These are phyloP conservation scores for Agrypnia vestita DNA, from an alignment of 1,140 invertebrate genomes.

Conservation along the genomic window DNA sequence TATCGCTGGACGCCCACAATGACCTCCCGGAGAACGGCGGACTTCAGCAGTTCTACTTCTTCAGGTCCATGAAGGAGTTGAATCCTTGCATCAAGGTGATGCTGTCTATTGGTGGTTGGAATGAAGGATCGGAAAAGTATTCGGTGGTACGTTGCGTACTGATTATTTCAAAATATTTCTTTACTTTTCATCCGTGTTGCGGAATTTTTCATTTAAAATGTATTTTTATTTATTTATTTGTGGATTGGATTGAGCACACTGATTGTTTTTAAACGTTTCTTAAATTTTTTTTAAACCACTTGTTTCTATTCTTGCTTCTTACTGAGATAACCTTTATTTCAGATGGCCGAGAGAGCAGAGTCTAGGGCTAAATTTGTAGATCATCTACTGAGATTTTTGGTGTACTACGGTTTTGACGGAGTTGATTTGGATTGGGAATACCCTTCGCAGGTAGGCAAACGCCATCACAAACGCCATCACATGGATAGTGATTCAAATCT, in stretches of 20 bases:
- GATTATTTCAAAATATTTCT: too few species aligned
- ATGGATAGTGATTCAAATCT: too few species aligned
- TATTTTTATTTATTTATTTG: too few species aligned
- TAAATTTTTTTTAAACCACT: too few species aligned
- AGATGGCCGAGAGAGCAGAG: slow-evolving; percentile 67
- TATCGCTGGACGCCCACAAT: slow-evolving; percentile 76
- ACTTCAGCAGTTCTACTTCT: slow-evolving; percentile 71
- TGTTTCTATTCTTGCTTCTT: too few species aligned
- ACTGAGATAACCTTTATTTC: slow-evolving; percentile 12
- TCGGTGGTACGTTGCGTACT: slow-evolving; percentile 65
- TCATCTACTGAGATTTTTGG: slow-evolving; percentile 71
- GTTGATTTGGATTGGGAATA: slow-evolving; percentile 82
- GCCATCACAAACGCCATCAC: not conserved
- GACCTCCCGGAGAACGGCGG: slow-evolving; percentile 67
- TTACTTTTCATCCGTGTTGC: too few species aligned
- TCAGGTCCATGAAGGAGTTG: slow-evolving; percentile 72
- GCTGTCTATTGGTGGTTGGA: slow-evolving; percentile 86
- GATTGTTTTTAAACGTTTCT: too few species aligned
- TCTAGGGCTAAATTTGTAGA: slow-evolving; percentile 70
- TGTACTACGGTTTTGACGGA: slow-evolving; percentile 76
- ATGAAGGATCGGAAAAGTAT: slow-evolving; percentile 78
- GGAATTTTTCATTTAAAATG: too few species aligned
- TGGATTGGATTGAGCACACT: too few species aligned
- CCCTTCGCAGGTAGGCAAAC: slow-evolving; percentile 65
- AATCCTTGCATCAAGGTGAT: slow-evolving; percentile 79